These are phyloP conservation scores for Plebejus anna DNA, from an alignment of 2,888 invertebrate species.

Conservation along the genomic window DNA sequence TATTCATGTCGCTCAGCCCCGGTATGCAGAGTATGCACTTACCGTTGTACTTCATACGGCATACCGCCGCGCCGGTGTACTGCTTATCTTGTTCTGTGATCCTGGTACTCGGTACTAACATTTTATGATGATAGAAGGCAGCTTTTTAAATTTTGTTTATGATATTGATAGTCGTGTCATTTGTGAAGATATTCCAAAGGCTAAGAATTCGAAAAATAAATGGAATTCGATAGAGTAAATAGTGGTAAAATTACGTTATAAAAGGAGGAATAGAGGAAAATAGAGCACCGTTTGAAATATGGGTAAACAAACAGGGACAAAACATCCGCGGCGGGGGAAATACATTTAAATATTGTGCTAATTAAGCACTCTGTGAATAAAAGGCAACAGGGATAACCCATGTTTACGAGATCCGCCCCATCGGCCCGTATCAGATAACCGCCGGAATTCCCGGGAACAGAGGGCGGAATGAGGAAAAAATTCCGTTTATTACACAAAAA, in stretches of 20 bases:
- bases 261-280: not conserved
- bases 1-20: slow-evolving; percentile 55
- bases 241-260: not conserved
- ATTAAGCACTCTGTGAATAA: not conserved
- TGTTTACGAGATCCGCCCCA: slow-evolving; percentile 17
- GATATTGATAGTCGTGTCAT: not conserved
- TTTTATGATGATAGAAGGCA: not conserved
- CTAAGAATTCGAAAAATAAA: too few relatives aligned
- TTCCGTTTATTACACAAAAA: not conserved
- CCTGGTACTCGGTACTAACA: not conserved
- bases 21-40: slow-evolving; percentile 56
- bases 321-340: not conserved
- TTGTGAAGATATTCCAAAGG: too few relatives aligned
- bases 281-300: not conserved
- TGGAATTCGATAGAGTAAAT: too few relatives aligned
- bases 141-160: not conserved
- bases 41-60: slow-evolving; percentile 44
- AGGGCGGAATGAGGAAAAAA: slow-evolving; percentile 13
- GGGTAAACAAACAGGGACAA: not conserved
- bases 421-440: slow-evolving; percentile 16
- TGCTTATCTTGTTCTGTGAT: not conserved
- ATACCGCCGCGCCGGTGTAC: too few relatives aligned
- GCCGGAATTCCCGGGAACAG: not conserved
- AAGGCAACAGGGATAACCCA: slow-evolving; percentile 19
- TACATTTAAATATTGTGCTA: slow-evolving; percentile 10